phyloP scores from a whole-genome alignment of 2,888 invertebrate genomes.

The Sinodicranocentrus sp. region DNA sequence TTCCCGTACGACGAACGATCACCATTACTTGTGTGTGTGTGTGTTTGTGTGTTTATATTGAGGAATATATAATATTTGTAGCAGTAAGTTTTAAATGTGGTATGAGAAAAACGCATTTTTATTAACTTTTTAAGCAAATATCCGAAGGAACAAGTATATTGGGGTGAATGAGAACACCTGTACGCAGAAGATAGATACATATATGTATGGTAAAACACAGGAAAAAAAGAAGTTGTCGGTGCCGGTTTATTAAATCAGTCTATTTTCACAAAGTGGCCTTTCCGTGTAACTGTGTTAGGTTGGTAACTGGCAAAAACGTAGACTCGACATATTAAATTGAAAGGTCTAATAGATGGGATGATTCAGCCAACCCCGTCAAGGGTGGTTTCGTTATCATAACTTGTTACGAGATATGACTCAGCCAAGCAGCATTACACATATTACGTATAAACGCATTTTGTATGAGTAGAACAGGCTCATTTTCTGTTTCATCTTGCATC shows the following conservation, averaged over 20 bases:
- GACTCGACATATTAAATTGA: background rate
- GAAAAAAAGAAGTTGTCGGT: conserved; percentile 59
- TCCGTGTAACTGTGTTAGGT: conserved; percentile 66
- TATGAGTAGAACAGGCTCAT: background rate
- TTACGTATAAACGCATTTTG: background rate
- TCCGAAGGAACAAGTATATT: conserved; percentile 33
- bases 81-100: too few species aligned
- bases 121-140: background rate
- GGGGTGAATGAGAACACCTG: conserved; percentile 60
- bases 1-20: too few species aligned
- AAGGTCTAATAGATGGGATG: conserved; percentile 4
- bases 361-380: conserved; percentile 45
- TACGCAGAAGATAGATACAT: background rate
- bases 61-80: too few species aligned
- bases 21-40: too few species aligned
- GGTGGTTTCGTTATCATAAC: conserved; percentile 32
- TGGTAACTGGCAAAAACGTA: conserved; percentile 9
- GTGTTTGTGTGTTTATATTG: too few species aligned
- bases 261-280: conserved; percentile 63
- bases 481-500: background rate
- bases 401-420: conserved; percentile 58
- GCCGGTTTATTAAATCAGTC: conserved; percentile 57
- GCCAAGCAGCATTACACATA: background rate
- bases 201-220: conserved; percentile 42
- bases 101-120: background rate